Percentiles rank a stretch among this genome's conserved stretches.
Conservation (phyloP, 2,113 vertebrate species). For the Sander vitreus region DNA sequence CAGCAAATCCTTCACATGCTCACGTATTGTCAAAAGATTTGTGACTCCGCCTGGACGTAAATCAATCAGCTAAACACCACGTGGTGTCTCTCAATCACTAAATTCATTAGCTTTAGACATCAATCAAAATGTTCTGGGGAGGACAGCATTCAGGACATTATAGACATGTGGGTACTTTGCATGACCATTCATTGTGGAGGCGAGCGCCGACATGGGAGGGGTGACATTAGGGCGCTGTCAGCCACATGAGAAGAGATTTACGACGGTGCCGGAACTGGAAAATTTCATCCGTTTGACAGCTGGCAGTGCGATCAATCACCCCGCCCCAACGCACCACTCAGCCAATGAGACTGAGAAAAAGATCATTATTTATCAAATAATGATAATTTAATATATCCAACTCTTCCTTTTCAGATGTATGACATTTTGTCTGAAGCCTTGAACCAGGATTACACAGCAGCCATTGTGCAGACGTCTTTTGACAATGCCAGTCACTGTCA, state of each 20-base stretch:
- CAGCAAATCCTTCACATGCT: constrained; percentile 40
- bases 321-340: constrained; percentile 23
- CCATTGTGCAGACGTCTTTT: constrained; percentile 23
- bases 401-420: constrained; percentile 21
- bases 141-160: constrained; percentile 45
- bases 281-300: constrained; percentile 72
- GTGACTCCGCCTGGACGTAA: constrained; percentile 22
- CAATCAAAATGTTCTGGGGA: constrained; percentile 40
- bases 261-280: constrained; percentile 52
- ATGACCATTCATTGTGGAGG: constrained; percentile 42
- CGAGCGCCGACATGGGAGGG: constrained; percentile 14
- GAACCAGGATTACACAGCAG: neutral
- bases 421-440: constrained; percentile 21
- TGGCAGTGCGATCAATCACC: constrained; percentile 66
- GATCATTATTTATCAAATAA: constrained; percentile 57
- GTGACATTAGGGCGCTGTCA: constrained; percentile 54
- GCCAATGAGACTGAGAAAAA: constrained; percentile 56
- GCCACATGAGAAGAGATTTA: constrained; percentile 66
- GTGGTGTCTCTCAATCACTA: constrained; percentile 37
- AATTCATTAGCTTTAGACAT: constrained; percentile 55
- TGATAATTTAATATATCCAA: constrained; percentile 48
- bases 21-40: constrained; percentile 37
- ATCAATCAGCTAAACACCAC: constrained; percentile 61
- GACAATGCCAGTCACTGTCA: constrained; percentile 23
- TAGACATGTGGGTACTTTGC: constrained; percentile 27